Percentiles rank a stretch among this genome's conserved stretches.
These are phyloP conservation scores for Cynopterus sphinx DNA, from an alignment of 2,797 vertebrate species.

Conservation along the genomic window DNA sequence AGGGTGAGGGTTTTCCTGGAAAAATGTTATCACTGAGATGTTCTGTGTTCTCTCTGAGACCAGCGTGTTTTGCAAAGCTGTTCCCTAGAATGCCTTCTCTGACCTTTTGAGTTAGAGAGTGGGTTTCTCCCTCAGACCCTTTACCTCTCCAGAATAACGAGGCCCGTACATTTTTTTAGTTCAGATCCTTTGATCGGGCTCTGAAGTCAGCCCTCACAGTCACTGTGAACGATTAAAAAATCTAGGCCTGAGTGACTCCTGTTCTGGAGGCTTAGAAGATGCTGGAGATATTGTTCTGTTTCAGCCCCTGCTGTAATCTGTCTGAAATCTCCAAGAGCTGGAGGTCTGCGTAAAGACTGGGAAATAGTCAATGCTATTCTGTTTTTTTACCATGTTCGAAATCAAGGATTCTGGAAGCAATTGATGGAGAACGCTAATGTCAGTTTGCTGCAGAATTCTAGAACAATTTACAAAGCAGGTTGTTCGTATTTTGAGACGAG, in stretches of 20 bases:
- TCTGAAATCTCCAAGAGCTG: neutral
- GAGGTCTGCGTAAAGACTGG: neutral
- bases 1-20: neutral
- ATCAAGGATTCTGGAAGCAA: neutral
- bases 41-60: neutral
- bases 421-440: neutral
- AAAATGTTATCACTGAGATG: neutral
- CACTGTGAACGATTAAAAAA: neutral
- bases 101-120: neutral
- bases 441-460: neutral
- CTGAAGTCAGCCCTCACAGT: neutral
- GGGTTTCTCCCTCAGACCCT: neutral
- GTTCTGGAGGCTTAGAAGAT: neutral
- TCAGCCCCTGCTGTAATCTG: neutral
- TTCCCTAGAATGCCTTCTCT: neutral
- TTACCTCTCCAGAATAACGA: neutral
- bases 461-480: neutral
- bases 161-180: neutral
- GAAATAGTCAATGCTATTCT: neutral
- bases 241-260: neutral
- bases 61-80: fast-evolving
- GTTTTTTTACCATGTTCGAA: neutral
- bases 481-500: neutral
- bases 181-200: neutral
- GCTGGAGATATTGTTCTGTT: neutral